Conservation (phyloP, 2,797 vertebrate species). For the Melopsittacus undulatus region DNA sequence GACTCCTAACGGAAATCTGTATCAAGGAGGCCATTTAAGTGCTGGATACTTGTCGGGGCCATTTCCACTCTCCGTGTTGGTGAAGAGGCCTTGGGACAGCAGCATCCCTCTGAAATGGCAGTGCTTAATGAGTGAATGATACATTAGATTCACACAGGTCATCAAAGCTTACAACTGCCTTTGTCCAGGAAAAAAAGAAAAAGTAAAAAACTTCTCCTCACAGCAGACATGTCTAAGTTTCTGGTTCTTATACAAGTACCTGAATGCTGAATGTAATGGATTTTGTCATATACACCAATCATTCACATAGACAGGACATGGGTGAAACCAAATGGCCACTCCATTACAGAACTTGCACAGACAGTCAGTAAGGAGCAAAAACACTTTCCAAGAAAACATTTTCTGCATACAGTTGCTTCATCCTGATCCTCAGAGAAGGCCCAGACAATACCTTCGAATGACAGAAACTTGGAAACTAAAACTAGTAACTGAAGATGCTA, state of each 20-base stretch:
- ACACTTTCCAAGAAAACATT: background rate
- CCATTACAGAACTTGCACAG: background rate
- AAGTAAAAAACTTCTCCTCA: background rate
- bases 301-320: background rate
- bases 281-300: background rate
- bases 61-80: background rate
- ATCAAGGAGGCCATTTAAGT: background rate
- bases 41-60: background rate
- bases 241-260: background rate
- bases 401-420: background rate
- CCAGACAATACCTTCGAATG: background rate
- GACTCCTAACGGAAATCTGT: background rate
- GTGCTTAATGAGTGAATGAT: background rate
- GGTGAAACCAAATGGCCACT: background rate
- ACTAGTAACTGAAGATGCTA: background rate
- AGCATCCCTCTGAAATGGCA: background rate
- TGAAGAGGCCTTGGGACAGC: background rate
- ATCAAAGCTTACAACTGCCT: background rate
- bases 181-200: background rate
- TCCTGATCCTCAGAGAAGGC: background rate
- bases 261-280: background rate
- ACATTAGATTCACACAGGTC: background rate
- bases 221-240: background rate
- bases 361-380: background rate
- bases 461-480: background rate